Evolutionary conservation across 2,888 invertebrate species (phyloP).

Genomic region (Hydrotaea cyrtoneurina): DNA sequence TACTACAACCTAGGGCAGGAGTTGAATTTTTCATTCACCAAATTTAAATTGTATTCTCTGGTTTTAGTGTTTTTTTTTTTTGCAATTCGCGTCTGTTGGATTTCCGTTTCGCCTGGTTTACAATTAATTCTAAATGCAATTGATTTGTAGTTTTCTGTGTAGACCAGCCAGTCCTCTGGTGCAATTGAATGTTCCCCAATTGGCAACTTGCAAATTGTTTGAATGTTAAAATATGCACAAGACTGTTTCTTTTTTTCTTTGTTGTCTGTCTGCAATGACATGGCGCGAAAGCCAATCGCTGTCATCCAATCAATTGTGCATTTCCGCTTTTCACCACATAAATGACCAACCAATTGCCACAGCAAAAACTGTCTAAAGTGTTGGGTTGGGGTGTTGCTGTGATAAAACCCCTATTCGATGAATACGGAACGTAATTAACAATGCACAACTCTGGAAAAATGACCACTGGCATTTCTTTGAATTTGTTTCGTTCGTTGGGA

Average conservation of each 20-base stretch:
- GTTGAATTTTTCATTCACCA: too few species aligned
- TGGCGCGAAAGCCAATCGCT: constrained; percentile 1
- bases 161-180: background rate
- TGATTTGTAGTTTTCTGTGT: constrained; percentile 17
- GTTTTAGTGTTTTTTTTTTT: background rate
- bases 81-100: background rate
- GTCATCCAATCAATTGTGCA: constrained; percentile 26
- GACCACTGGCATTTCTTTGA: too few species aligned
- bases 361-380: background rate
- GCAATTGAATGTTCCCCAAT: background rate
- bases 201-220: constrained; percentile 30
- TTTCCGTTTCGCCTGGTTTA: background rate
- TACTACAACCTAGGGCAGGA: background rate
- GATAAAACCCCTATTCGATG: too few species aligned
- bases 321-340: constrained; percentile 29
- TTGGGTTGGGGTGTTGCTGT: background rate
- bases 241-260: background rate
- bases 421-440: too few species aligned
- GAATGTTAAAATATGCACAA: constrained; percentile 31
- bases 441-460: too few species aligned
- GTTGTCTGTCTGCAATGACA: constrained; percentile 9
- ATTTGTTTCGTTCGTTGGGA: too few species aligned
- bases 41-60: background rate
- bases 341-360: constrained; percentile 15
- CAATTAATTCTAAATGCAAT: constrained; percentile 32